These are phyloP conservation scores for Microplitis mediator DNA, from an alignment of 1,140 invertebrate species.

Conservation along the genomic window DNA sequence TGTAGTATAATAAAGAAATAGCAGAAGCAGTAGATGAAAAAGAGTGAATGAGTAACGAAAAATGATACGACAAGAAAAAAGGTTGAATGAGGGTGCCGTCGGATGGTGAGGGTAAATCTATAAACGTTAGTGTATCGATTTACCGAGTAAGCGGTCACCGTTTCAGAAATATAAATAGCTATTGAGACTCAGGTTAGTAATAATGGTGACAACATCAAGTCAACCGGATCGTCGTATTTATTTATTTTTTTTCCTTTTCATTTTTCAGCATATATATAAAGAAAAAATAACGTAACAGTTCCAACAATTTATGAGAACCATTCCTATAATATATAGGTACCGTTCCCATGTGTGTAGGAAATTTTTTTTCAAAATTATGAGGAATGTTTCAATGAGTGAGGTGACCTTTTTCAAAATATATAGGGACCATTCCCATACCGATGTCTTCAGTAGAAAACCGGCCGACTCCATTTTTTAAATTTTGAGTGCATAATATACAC, in stretches of 20 bases:
- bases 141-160: slow-evolving; percentile 18
- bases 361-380: too few relatives aligned
- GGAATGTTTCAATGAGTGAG: too few relatives aligned
- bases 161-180: slow-evolving; percentile 22
- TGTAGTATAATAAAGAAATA: not conserved
- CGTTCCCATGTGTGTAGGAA: too few relatives aligned
- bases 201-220: not conserved
- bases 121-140: slow-evolving; percentile 25
- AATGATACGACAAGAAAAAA: not conserved
- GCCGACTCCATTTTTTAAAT: too few relatives aligned
- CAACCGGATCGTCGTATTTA: not conserved
- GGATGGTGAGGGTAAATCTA: slow-evolving; percentile 5
- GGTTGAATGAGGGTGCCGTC: not conserved
- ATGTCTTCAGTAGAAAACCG: too few relatives aligned
- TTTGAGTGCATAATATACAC: too few relatives aligned
- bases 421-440: too few relatives aligned
- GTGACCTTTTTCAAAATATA: too few relatives aligned
- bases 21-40: not conserved
- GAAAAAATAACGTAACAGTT: too few relatives aligned
- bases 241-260: not conserved
- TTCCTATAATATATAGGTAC: too few relatives aligned
- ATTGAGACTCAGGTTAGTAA: not conserved
- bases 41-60: not conserved
- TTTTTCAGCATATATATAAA: too few relatives aligned
- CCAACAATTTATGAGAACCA: too few relatives aligned